Conservation (phyloP, 2,888 invertebrate genomes). For the Pammene fasciana region DNA sequence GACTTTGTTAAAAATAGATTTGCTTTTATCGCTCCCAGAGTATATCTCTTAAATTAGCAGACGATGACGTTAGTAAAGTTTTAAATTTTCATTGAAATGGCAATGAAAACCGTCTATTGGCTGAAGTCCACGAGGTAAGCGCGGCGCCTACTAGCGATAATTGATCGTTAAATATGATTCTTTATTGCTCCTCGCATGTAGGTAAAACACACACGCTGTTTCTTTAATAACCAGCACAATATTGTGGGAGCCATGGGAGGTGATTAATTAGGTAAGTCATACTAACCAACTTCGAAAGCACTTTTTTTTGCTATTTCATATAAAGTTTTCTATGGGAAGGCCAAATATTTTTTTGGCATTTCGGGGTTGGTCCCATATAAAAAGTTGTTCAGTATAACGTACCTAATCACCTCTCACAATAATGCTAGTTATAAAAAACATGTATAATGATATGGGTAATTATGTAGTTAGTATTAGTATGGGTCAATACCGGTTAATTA, state of each 20-base stretch:
- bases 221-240: no score
- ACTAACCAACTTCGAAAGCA: no score
- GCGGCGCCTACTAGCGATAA: slow-evolving; percentile 36
- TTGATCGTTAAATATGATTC: slow-evolving; percentile 42
- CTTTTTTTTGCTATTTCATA: no score
- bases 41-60: slow-evolving; percentile 26
- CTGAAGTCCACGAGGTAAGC: slow-evolving; percentile 45
- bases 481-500: not conserved
- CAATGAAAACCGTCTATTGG: slow-evolving; percentile 47
- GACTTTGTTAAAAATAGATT: slow-evolving; percentile 37
- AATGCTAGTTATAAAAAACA: no score
- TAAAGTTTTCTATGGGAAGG: no score
- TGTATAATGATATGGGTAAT: slow-evolving; percentile 11
- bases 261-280: no score
- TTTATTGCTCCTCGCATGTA: slow-evolving; percentile 14
- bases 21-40: slow-evolving; percentile 26
- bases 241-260: no score
- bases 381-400: no score
- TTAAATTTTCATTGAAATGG: slow-evolving; percentile 32
- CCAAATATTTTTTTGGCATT: no score
- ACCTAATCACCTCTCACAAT: no score
- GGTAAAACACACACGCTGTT: no score
- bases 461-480: not conserved
- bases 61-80: slow-evolving; percentile 34
- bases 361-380: no score